Evolutionary conservation across 2,888 invertebrate species (phyloP).

Genomic region (Heliconius sara): DNA sequence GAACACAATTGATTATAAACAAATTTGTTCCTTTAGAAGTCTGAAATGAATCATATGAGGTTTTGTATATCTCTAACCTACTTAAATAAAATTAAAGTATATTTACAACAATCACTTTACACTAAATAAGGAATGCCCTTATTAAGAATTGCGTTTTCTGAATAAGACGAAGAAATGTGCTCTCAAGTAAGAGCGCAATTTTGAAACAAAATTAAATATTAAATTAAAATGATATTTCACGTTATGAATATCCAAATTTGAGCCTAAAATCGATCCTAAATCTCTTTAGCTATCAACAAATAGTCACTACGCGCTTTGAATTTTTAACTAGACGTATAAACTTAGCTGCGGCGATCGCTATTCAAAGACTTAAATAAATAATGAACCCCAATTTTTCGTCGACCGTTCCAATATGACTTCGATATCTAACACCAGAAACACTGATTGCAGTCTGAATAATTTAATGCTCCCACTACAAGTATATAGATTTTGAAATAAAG

Average conservation of each 20-base stretch:
- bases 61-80: background rate
- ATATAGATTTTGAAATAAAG: background rate
- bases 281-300: conserved; percentile 33
- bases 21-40: background rate
- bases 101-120: background rate
- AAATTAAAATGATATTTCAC: background rate
- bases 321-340: conserved; percentile 26
- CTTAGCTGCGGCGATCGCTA: conserved; percentile 27
- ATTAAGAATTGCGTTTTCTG: background rate
- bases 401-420: conserved; percentile 28
- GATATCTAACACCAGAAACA: conserved; percentile 20
- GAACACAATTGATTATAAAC: too few species aligned
- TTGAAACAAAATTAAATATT: background rate
- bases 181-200: background rate
- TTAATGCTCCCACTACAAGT: background rate
- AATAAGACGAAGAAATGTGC: background rate
- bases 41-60: background rate
- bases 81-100: background rate
- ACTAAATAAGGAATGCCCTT: background rate
- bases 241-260: conserved; percentile 8
- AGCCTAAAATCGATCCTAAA: conserved; percentile 30
- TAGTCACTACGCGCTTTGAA: conserved; percentile 30
- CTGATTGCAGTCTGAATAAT: conserved; percentile 22
- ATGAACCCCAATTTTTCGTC: conserved; percentile 41
- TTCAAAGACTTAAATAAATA: conserved; percentile 40